Evolutionary conservation across 2,797 vertebrate genomes (phyloP).

Genomic region (Hylomyscus alleni): DNA sequence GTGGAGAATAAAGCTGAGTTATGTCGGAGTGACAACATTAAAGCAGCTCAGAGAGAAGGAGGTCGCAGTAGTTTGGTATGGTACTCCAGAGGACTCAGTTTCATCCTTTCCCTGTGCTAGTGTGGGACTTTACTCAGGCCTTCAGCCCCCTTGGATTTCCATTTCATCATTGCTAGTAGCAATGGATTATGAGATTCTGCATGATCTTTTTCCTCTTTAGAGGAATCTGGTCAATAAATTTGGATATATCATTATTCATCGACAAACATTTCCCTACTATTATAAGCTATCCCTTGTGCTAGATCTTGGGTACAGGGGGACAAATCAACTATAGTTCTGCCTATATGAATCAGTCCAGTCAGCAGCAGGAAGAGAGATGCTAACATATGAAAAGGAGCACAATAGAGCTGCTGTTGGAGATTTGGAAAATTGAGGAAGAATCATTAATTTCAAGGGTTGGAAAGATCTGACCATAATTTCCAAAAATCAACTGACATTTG

Average conservation of each 20-base stretch:
- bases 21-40: slow-evolving; percentile 5
- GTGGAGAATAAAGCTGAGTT: slow-evolving; percentile 60
- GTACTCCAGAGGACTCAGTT: not conserved
- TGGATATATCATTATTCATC: not conserved
- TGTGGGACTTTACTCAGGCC: not conserved
- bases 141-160: not conserved
- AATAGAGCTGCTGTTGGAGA: not conserved
- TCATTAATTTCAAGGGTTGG: not conserved
- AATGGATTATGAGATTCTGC: not conserved
- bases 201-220: not conserved
- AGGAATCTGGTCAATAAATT: not conserved
- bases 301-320: not conserved
- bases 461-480: not conserved
- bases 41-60: slow-evolving; percentile 8
- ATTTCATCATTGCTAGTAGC: not conserved
- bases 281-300: not conserved
- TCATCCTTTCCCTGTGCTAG: not conserved
- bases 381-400: not conserved
- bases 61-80: not conserved
- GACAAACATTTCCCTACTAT: not conserved
- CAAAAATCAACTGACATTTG: not conserved
- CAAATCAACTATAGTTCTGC: not conserved
- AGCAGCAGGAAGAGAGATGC: too few species aligned
- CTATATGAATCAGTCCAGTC: not conserved
- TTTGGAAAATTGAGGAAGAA: not conserved